Evolutionary conservation across 2,888 invertebrate genomes (phyloP).

Genomic region (Caenorhabditis sinica): DNA sequence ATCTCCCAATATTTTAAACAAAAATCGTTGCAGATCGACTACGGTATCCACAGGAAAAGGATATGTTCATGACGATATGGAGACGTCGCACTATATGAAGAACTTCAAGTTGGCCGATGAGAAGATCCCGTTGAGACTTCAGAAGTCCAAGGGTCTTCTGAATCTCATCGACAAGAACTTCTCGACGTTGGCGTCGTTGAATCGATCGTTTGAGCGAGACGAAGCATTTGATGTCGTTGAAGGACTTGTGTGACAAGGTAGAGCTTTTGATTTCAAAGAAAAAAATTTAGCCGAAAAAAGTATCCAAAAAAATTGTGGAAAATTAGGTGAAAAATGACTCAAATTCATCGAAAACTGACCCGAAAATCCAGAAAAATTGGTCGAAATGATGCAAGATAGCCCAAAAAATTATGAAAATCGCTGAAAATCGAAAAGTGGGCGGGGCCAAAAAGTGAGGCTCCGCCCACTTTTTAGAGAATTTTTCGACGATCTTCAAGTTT

Average conservation of each 20-base stretch:
- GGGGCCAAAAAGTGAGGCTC: too few relatives aligned
- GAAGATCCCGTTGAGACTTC: conserved; percentile 93
- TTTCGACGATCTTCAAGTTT: too few relatives aligned
- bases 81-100: conserved; percentile 99
- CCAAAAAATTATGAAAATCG: too few relatives aligned
- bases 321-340: too few relatives aligned
- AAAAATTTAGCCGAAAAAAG: too few relatives aligned
- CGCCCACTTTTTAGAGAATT: too few relatives aligned
- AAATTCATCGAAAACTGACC: too few relatives aligned
- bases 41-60: conserved; percentile 87
- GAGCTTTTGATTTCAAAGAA: too few relatives aligned
- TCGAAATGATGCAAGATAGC: too few relatives aligned
- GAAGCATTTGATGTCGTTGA: conserved; percentile 98
- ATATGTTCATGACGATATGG: conserved; percentile 97
- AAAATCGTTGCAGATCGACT: conserved; percentile 80
- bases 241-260: conserved; percentile 96
- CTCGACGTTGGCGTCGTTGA: conserved; percentile 97
- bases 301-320: too few relatives aligned
- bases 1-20: neutral
- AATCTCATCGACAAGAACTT: conserved; percentile 97
- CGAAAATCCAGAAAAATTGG: too few relatives aligned
- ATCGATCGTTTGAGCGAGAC: conserved; percentile 96
- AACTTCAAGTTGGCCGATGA: conserved; percentile 90
- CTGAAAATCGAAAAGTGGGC: too few relatives aligned
- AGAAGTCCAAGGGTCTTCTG: conserved; percentile 94